Evolutionary conservation across 1,140 invertebrate species (phyloP), one percentile per base, ranked within the genome.

Genomic region (Ladona fulva): DNA sequence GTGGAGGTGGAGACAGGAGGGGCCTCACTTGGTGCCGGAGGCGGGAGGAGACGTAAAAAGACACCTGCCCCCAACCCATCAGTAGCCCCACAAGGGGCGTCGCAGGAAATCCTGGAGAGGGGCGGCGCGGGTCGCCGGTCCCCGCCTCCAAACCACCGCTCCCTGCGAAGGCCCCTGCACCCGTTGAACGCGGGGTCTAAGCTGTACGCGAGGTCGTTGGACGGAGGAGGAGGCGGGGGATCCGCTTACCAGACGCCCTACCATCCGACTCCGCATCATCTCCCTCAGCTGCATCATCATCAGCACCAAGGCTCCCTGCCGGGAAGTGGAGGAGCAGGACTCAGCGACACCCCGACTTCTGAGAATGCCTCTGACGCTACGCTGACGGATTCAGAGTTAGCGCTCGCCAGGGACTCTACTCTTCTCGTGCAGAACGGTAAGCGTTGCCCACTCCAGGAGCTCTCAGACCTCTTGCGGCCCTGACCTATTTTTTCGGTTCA

Each of bases 311-410:
- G 86, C 81, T 87, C 86, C 81, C 29, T 42, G 74, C 29, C 74
- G 3, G 24, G 24, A n/a, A 25, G 37, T n/a, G 24, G 24, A 24
- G 85, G 85, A 14, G 89, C 89, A 76, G 91, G 91, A 52, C 88
- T 92, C 74, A 91, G 91, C 80, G 92, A 93, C 84, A 92, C 91
- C 80, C 91, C 92, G 0, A 92, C 91, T 59, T 92, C 91, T 19
- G 92, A 92, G 81, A 92, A 93, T 90, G 91, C 90, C 24, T 93
- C 91, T 66, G 92, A 93, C 89, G 92, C 92, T 22, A 93, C 92
- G 0, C 88, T 93, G 78, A 93, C 92, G 10, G 92, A 93, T 84
- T 93, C 92, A 12, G 92, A 94, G 84, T 86, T 93, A 80, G 92
- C 92, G 80, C 87, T 93, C 79, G 91, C 92, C 74, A 88, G 91